Evolutionary conservation across 2,797 vertebrate species (phyloP).

Genomic region (Geotrypetes seraphini): DNA sequence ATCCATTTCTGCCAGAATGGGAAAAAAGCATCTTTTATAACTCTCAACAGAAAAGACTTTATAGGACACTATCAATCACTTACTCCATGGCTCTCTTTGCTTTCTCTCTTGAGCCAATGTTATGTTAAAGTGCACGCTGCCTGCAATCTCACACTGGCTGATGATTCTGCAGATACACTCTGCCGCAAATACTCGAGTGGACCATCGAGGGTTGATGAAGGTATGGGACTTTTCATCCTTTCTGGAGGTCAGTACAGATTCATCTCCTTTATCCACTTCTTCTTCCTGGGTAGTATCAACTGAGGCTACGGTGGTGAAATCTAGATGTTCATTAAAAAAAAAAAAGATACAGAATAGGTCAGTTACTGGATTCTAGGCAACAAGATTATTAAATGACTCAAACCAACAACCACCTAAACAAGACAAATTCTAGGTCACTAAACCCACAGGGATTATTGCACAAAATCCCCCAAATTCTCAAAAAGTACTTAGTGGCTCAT

Average conservation of each 20-base stretch:
- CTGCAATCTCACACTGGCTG: conserved; percentile 61
- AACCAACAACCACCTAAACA: too few relatives aligned
- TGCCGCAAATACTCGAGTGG: conserved; percentile 79
- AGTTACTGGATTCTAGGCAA: too few relatives aligned
- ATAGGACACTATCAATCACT: conserved; percentile 18
- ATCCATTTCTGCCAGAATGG: too few relatives aligned
- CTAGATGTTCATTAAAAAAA: conserved; percentile 34
- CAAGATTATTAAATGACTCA: too few relatives aligned
- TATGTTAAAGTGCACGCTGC: conserved; percentile 73
- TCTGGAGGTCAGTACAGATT: conserved; percentile 54
- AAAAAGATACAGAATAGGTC: too few relatives aligned
- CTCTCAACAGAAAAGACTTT: too few relatives aligned
- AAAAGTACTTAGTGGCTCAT: too few relatives aligned
- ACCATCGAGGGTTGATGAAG: conserved; percentile 74
- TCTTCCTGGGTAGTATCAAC: conserved; percentile 72
- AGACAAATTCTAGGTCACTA: too few relatives aligned
- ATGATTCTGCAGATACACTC: conserved; percentile 79
- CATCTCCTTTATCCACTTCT: conserved; percentile 58
- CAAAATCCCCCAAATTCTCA: too few relatives aligned
- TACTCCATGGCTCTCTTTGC: conserved; percentile 70
- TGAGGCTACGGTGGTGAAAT: conserved; percentile 50
- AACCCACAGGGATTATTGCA: too few relatives aligned
- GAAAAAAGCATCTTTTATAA: too few relatives aligned
- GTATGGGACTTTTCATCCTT: conserved; percentile 49
- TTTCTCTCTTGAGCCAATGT: conserved; percentile 73